A percentile compares a stretch with the other conserved stretches of the same genome.
Evolutionary conservation across 2,888 invertebrate genomes (phyloP).

Genomic region (Cremastobaeus sp.): DNA sequence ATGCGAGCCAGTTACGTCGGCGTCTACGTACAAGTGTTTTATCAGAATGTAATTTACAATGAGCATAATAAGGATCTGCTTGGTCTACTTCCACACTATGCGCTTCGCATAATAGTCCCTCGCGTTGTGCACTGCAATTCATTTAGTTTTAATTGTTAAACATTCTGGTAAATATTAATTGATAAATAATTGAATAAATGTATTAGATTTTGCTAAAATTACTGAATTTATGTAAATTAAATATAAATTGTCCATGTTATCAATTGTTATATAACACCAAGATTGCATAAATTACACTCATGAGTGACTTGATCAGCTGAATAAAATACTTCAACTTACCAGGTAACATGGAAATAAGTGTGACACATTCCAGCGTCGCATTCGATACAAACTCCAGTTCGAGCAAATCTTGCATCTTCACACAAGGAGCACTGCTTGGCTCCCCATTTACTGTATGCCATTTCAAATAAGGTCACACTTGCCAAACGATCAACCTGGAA

Average conservation of each 20-base stretch:
- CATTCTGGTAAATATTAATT: no score
- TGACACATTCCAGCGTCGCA: constrained; percentile 99
- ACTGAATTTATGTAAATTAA: no score
- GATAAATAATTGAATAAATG: no score
- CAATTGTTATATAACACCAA: no score
- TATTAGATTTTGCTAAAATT: no score
- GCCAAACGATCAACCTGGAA: constrained; percentile 88
- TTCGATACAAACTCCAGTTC: constrained; percentile 96
- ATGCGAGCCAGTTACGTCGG: constrained; percentile 90
- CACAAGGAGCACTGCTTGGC: constrained; percentile 94
- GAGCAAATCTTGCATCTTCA: constrained; percentile 89
- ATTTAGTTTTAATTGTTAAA: not conserved
- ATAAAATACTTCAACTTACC: constrained; percentile 80
- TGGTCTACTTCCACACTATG: constrained; percentile 93
- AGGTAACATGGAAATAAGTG: constrained; percentile 98
- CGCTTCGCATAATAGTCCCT: constrained; percentile 94
- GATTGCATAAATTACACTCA: constrained; percentile 11
- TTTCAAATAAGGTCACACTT: constrained; percentile 96
- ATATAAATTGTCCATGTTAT: no score
- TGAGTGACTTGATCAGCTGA: not conserved
- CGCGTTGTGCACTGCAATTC: constrained; percentile 89
- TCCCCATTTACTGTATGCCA: constrained; percentile 98
- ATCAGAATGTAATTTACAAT: constrained; percentile 96
- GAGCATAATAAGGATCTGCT: constrained; percentile 98
- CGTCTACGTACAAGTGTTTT: constrained; percentile 90